phyloP scores from a whole-genome alignment of 1,140 invertebrate genomes.

The Cryptotermes secundus region DNA sequence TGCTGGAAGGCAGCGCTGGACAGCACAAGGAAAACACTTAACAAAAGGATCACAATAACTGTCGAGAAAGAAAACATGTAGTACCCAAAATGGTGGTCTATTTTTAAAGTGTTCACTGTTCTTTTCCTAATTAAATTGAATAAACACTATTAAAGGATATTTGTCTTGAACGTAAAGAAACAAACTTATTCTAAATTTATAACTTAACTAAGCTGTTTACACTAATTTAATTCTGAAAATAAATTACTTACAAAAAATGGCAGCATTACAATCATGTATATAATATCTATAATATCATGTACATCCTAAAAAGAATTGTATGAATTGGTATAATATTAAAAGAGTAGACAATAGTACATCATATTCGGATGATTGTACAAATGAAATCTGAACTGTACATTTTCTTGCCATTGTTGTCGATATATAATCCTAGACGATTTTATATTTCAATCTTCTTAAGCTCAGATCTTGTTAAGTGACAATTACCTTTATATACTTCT shows the following conservation, averaged over 20 bases:
- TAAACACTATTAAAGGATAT: neutral
- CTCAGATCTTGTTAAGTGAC: neutral
- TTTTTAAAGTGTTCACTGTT: neutral
- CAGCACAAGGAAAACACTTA: neutral
- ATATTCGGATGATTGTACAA: neutral
- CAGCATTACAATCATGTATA: neutral
- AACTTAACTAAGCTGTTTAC: neutral
- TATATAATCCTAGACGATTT: neutral
- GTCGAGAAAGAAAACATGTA: neutral
- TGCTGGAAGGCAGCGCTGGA: neutral
- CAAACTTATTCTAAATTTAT: neutral
- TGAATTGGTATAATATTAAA: neutral
- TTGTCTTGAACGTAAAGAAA: neutral
- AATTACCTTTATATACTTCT: too few relatives aligned
- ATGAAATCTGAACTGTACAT: neutral
- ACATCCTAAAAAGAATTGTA: neutral
- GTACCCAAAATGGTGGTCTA: neutral
- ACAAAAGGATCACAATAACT: neutral
- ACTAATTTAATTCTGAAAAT: neutral
- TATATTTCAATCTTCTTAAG: neutral
- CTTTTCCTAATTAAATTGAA: neutral
- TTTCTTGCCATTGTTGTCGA: neutral
- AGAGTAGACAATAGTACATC: neutral
- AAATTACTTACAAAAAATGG: neutral
- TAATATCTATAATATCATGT: neutral